Evolutionary conservation across 2,888 invertebrate genomes (phyloP).

Genomic region (Lasiommata megera): DNA sequence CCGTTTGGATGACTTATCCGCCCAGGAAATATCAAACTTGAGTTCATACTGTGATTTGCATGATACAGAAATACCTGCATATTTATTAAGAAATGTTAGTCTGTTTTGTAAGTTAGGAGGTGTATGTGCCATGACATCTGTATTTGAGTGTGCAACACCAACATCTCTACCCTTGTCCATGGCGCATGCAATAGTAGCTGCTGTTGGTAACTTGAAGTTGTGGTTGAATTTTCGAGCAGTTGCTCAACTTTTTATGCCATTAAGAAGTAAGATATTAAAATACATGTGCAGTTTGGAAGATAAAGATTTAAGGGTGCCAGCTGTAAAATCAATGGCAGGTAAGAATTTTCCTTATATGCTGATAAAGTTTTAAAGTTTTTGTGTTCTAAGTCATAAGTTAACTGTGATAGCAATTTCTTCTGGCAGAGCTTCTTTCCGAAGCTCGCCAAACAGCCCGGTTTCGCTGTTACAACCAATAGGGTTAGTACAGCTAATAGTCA

Average conservation of each 20-base stretch:
- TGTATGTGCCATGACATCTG: constrained; percentile 91
- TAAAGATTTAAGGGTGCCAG: constrained; percentile 93
- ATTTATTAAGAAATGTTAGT: constrained; percentile 94
- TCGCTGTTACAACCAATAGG: too few relatives aligned
- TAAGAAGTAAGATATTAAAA: constrained; percentile 91
- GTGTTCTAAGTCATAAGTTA: too few relatives aligned
- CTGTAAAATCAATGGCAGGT: constrained; percentile 96
- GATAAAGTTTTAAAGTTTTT: too few relatives aligned
- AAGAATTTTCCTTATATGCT: too few relatives aligned
- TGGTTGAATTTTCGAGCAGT: constrained; percentile 97
- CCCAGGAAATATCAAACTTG: constrained; percentile 90
- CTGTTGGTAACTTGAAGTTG: constrained; percentile 94
- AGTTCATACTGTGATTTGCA: constrained; percentile 94
- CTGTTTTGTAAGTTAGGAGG: constrained; percentile 96
- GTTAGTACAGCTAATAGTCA: too few relatives aligned
- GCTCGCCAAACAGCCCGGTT: too few relatives aligned
- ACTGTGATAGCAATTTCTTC: too few relatives aligned
- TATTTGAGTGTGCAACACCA: constrained; percentile 89
- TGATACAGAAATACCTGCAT: constrained; percentile 96
- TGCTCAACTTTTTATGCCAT: constrained; percentile 92
- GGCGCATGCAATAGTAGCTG: constrained; percentile 95
- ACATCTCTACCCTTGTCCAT: constrained; percentile 90
- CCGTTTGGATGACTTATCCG: constrained; percentile 90
- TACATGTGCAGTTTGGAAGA: constrained; percentile 97
- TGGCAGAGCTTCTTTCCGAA: too few relatives aligned